Base-by-base conservation (phyloP, 2,888 invertebrate species). In the Osmoderma eremita region DNA sequence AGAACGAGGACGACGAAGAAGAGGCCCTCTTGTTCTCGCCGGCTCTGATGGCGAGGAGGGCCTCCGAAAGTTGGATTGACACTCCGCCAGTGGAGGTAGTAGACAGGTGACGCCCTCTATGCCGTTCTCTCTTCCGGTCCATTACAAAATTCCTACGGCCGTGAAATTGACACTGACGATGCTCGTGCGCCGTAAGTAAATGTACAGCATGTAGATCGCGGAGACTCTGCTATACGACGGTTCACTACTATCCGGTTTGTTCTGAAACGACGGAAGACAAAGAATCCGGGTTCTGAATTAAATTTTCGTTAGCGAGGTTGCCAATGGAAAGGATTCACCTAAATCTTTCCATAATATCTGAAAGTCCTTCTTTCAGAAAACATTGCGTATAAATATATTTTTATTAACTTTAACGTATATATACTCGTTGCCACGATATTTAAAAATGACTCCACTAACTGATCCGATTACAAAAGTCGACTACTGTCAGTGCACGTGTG, bases 11-110 rank as follows among this genome's bases (percentile, higher is more conserved):
- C 74, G 92, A 92, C 75, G 93, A 93, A 79, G 94, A 94, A 76
- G 93, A 93, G 80, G 93, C 92, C 75, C 86, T 94, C 75, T 87
- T 93, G 87, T 94, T 91, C 84, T 94, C 94, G 77, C 94, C 94
- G 72, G 94, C 94, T 69, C 86, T 94, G 71, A 87, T 94, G 84
- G 94, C 94, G 69, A 86, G 94, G 72, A 86, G 94, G 73, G 94
- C 94, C 56, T 93, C 93, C 17, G 94, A 94, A 81, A 93, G 93
- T 81, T 94, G 94, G 94, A 94, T 94, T 75, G 91, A 92, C 77
- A 91, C 93, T 73, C 93, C 93, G 81, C 93, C 93, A 58, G 88
- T 91, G 69, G 93, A 94, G 93, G 94, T 93, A 88, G 78, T 76
- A 20, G 22, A 24, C 20, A 18, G 39, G 18, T 36, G 12, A 13